Conservation (phyloP, 2,888 invertebrate genomes). For the Gymnosoma rotundatum region DNA sequence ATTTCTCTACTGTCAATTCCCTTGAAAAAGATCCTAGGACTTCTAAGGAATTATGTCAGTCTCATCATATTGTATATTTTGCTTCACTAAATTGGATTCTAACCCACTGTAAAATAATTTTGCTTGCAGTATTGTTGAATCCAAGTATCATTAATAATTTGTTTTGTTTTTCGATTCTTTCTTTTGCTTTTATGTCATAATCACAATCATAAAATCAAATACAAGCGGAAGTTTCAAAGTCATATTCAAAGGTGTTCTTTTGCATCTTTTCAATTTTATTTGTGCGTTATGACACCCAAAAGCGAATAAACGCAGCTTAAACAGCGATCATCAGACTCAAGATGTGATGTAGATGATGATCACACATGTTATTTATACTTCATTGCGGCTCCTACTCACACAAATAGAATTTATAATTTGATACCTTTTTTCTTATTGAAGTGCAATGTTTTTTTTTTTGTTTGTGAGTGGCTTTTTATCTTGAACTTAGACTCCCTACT, state of each 20-base stretch:
- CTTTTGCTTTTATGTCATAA: constrained; percentile 64
- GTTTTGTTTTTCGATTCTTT: constrained; percentile 12
- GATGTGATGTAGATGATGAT: constrained; percentile 57
- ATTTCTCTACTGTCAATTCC: too few relatives aligned
- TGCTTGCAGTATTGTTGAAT: background rate
- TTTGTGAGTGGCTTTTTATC: constrained; percentile 15
- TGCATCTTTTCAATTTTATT: constrained; percentile 18
- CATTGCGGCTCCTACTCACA: constrained; percentile 10
- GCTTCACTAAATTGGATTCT: background rate
- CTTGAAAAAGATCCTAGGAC: too few relatives aligned
- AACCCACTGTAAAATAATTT: constrained; percentile 37
- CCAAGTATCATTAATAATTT: constrained; percentile 56
- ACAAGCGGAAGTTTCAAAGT: constrained; percentile 72
- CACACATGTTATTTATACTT: constrained; percentile 63
- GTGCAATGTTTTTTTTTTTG: background rate
- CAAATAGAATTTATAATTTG: constrained; percentile 60
- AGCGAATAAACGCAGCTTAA: constrained; percentile 18
- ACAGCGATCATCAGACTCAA: constrained; percentile 18
- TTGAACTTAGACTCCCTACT: constrained; percentile 34
- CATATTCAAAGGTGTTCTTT: constrained; percentile 43
- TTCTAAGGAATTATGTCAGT: too few relatives aligned
- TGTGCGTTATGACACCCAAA: constrained; percentile 33
- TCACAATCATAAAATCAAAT: constrained; percentile 70
- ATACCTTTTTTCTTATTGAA: constrained; percentile 54
- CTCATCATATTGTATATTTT: too few relatives aligned